Percentiles rank a stretch among this genome's conserved stretches.
Conservation (phyloP, 2,113 vertebrate species). For the Apeltes quadracus region DNA sequence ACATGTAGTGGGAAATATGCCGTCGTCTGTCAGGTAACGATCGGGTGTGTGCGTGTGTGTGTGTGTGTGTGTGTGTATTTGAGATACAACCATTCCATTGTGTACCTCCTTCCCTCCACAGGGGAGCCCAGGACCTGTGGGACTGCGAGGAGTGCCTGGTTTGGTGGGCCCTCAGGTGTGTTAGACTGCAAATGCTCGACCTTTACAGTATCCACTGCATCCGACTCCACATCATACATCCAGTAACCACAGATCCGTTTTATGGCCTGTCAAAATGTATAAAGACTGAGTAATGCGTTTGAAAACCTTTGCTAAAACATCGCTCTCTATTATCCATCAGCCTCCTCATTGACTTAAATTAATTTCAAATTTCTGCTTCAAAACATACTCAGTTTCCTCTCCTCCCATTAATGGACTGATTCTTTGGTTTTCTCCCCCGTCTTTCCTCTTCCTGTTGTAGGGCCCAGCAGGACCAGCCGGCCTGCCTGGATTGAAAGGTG, state of each 20-base stretch:
- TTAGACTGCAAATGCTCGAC: neutral
- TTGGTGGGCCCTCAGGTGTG: conserved; percentile 89
- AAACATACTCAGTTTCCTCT: neutral
- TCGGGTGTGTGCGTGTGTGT: neutral
- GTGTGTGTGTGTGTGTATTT: conserved; percentile 6
- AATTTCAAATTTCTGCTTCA: neutral
- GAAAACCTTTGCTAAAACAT: neutral
- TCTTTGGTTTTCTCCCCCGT: neutral
- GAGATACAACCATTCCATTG: conserved; percentile 22
- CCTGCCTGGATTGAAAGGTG: conserved; percentile 99
- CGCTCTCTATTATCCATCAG: neutral
- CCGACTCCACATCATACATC: neutral
- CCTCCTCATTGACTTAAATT: neutral
- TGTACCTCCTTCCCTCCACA: conserved; percentile 60
- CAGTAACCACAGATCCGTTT: neutral
- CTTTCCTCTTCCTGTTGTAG: conserved; percentile 75
- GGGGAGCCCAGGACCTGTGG: conserved; percentile 87
- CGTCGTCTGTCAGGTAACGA: conserved; percentile 6
- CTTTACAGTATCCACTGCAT: neutral
- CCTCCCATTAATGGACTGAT: neutral
- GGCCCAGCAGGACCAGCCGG: conserved; percentile 90
- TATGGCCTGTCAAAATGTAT: neutral
- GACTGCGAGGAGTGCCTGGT: conserved; percentile 85
- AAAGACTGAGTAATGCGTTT: neutral
- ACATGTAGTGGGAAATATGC: conserved; percentile 19